Percentiles rank a stretch among this genome's conserved stretches.
Evolutionary conservation across 1,140 invertebrate genomes (phyloP).

Genomic region (Cataglyphis hispanica): DNA sequence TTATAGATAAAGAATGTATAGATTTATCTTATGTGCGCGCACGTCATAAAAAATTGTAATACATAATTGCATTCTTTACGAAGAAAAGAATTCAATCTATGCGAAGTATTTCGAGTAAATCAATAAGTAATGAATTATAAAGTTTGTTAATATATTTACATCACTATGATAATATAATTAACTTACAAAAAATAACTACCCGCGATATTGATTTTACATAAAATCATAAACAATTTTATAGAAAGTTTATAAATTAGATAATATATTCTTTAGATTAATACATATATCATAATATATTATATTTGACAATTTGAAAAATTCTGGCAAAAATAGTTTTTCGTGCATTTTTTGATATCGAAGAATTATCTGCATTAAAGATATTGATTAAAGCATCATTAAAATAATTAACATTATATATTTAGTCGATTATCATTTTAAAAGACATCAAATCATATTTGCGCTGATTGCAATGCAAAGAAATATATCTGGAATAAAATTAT

Average conservation of each 20-base stretch:
- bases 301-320: not conserved
- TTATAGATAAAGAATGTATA: not conserved
- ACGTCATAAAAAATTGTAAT: not conserved
- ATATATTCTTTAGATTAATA: not conserved
- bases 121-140: conserved; percentile 19
- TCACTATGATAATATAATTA: not conserved
- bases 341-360: not conserved
- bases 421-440: not conserved
- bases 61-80: conserved; percentile 3
- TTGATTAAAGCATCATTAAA: not conserved
- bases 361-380: not conserved
- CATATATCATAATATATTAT: not conserved
- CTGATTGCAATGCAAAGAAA: not conserved
- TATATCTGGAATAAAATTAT: not conserved
- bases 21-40: not conserved
- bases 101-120: not conserved
- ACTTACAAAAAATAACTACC: not conserved
- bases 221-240: conserved; percentile 8
- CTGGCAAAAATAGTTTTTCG: not conserved
- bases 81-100: conserved; percentile 2
- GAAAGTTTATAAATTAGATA: not conserved
- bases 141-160: conserved; percentile 11
- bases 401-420: not conserved
- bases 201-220: conserved; percentile 3
- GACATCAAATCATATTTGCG: not conserved